Conservation (phyloP, 2,888 invertebrate species). For the Boloria euphrosyne region DNA sequence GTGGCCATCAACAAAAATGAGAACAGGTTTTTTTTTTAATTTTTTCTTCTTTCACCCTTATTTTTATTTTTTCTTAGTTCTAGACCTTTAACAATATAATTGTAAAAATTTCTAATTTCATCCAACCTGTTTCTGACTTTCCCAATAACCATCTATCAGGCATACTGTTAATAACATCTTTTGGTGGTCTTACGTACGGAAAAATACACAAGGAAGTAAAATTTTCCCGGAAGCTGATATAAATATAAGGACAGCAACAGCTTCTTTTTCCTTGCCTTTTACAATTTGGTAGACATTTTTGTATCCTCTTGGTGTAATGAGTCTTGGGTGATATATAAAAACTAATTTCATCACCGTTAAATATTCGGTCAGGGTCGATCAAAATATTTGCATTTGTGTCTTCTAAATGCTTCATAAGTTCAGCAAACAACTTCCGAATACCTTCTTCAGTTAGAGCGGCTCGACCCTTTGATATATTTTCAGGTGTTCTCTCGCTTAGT, state of each 20-base stretch:
- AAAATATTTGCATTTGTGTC: neutral
- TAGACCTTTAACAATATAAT: constrained; percentile 20
- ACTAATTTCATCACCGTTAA: constrained; percentile 10
- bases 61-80: no score
- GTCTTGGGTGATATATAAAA: no score
- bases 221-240: constrained; percentile 40
- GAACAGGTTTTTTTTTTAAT: neutral
- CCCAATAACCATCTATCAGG: constrained; percentile 35
- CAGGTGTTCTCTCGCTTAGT: no score
- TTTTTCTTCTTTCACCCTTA: neutral
- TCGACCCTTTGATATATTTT: constrained; percentile 5
- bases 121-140: constrained; percentile 37
- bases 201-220: constrained; percentile 40
- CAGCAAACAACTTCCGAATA: constrained; percentile 16
- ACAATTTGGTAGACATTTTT: no score
- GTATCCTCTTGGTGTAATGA: no score
- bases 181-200: constrained; percentile 34
- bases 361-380: constrained; percentile 11
- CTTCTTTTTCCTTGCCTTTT: constrained; percentile 34
- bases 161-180: constrained; percentile 37
- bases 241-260: constrained; percentile 39
- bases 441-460: constrained; percentile 12
- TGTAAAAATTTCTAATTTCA: constrained; percentile 27
- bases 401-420: neutral
- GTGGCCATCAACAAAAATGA: constrained; percentile 1